phyloP scores from a whole-genome alignment of 2,113 vertebrate species.

The Dromas ardeola region DNA sequence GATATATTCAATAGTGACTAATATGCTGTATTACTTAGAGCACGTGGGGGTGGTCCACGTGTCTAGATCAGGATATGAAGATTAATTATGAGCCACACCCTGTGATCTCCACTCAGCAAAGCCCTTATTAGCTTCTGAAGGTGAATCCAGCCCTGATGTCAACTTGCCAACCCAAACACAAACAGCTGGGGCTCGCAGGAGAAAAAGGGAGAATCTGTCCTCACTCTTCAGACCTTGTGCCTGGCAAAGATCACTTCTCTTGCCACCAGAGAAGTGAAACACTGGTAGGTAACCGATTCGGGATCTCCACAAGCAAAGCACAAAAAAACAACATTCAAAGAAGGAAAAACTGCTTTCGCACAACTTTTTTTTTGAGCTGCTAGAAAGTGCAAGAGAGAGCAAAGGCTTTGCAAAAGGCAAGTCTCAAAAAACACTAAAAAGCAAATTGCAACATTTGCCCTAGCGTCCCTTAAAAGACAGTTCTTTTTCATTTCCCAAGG shows the following conservation, averaged over 20 bases:
- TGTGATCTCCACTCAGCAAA: background rate
- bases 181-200: accelerated
- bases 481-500: background rate
- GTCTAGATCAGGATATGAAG: background rate
- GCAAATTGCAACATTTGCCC: background rate
- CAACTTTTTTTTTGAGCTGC: background rate
- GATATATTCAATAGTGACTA: background rate
- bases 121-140: background rate
- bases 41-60: background rate
- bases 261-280: background rate
- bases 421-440: background rate
- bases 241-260: background rate
- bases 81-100: background rate
- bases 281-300: too few species aligned
- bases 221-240: background rate
- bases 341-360: background rate
- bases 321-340: background rate
- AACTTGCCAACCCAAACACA: background rate
- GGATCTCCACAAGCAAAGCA: background rate
- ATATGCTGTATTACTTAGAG: background rate
- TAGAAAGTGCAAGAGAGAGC: background rate
- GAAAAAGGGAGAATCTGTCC: background rate
- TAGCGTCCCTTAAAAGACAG: background rate
- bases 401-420: background rate
- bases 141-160: background rate